Percentiles rank a stretch among this genome's conserved stretches.
Conservation (phyloP, 2,113 vertebrate species). For the Hirundichthys speculiger region DNA sequence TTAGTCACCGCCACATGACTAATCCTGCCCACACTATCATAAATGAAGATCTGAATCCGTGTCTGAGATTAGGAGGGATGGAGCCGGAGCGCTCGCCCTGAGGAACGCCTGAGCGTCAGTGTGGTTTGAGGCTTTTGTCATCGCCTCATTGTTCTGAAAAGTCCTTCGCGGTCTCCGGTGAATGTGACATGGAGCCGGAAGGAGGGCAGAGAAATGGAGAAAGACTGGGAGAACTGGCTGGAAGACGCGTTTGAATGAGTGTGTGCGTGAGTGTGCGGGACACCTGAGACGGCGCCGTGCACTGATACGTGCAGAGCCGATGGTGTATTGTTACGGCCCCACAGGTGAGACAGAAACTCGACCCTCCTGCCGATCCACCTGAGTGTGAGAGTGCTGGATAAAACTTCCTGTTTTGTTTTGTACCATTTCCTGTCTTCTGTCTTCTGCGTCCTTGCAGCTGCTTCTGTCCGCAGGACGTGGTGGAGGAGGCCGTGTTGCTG, state of each 20-base stretch:
- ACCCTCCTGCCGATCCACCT: constrained; percentile 45
- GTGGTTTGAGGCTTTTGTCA: constrained; percentile 44
- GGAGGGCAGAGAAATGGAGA: too few species aligned
- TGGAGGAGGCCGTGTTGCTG: constrained; percentile 96
- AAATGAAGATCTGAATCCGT: constrained; percentile 63
- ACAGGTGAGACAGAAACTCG: constrained; percentile 66
- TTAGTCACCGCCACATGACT: constrained; percentile 68
- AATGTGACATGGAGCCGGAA: constrained; percentile 24
- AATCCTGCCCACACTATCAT: constrained; percentile 66
- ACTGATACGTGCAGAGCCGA: constrained; percentile 55
- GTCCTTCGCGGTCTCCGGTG: constrained; percentile 15
- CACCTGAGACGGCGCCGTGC: constrained; percentile 60
- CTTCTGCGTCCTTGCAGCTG: constrained; percentile 86
- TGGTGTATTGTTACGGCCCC: constrained; percentile 68
- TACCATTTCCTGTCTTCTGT: constrained; percentile 63
- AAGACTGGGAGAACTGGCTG: too few species aligned
- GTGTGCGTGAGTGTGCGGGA: constrained; percentile 23
- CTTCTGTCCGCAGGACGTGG: constrained; percentile 97
- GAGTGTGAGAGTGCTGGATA: constrained; percentile 17
- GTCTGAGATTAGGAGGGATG: constrained; percentile 57
- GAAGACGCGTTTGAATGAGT: background rate
- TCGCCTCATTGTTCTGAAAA: constrained; percentile 21
- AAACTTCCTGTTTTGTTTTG: constrained; percentile 63
- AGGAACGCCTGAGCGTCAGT: constrained; percentile 22
- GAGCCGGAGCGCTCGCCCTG: constrained; percentile 35